A percentile compares a stretch with the other conserved stretches of the same genome.
These are phyloP conservation scores for Vanessa atalanta DNA, from an alignment of 1,140 invertebrate species.

Conservation along the genomic window DNA sequence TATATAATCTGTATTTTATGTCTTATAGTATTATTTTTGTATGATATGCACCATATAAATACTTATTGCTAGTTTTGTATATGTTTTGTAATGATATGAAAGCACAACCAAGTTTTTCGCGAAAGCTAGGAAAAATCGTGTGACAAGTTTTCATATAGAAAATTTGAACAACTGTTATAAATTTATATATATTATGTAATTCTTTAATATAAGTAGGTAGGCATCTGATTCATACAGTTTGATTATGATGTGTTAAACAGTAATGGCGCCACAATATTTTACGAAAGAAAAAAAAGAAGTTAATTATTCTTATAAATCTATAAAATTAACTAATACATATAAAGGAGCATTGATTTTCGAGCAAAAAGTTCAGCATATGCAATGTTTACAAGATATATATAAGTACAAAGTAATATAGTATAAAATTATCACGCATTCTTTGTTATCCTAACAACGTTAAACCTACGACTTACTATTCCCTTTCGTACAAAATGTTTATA, in stretches of 20 bases:
- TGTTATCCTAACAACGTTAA: slow-evolving; percentile 38
- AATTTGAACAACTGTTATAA: neutral
- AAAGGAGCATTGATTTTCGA: slow-evolving; percentile 44
- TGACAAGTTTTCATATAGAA: neutral
- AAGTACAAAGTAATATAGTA: slow-evolving; percentile 52
- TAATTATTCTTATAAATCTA: slow-evolving; percentile 62
- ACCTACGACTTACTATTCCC: slow-evolving; percentile 23
- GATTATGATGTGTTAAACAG: slow-evolving; percentile 37
- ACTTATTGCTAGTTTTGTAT: slow-evolving; percentile 33
- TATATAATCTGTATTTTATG: slow-evolving; percentile 17
- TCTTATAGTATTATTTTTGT: slow-evolving; percentile 21
- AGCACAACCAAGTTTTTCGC: slow-evolving; percentile 39
- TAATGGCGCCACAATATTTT: slow-evolving; percentile 46
- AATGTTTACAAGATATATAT: slow-evolving; percentile 42
- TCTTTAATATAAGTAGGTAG: slow-evolving; percentile 41
- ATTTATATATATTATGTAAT: neutral
- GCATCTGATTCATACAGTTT: slow-evolving; percentile 42
- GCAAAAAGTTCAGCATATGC: slow-evolving; percentile 65
- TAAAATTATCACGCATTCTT: slow-evolving; percentile 57
- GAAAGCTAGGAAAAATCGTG: slow-evolving; percentile 29
- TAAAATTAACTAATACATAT: slow-evolving; percentile 65
- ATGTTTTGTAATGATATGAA: slow-evolving; percentile 36
- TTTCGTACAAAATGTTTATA: neutral
- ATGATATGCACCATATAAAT: slow-evolving; percentile 21
- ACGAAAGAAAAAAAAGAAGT: slow-evolving; percentile 49